These are phyloP conservation scores for Erythrocercus mccallii DNA, from an alignment of 2,113 vertebrate species.

Conservation along the genomic window DNA sequence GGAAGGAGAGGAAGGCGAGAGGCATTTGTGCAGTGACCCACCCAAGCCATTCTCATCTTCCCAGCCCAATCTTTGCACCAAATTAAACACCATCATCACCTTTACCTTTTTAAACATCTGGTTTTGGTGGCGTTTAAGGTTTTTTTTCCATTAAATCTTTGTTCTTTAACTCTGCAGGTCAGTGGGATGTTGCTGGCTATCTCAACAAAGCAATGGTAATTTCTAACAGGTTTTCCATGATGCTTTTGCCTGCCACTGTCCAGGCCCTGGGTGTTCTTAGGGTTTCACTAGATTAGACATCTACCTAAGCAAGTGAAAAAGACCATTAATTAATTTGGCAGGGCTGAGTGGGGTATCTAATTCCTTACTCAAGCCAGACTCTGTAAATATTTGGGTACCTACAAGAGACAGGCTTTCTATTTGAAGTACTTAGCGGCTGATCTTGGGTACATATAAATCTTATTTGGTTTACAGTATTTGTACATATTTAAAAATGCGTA, in stretches of 20 bases:
- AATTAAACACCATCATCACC: conserved; percentile 51
- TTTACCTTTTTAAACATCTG: neutral
- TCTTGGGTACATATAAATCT: conserved; percentile 60
- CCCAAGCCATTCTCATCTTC: conserved; percentile 34
- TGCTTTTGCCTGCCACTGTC: neutral
- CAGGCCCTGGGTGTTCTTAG: neutral
- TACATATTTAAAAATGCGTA: conserved; percentile 63
- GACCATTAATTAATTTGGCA: conserved; percentile 48
- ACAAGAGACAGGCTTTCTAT: conserved; percentile 65
- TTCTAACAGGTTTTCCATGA: neutral
- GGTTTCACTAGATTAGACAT: neutral
- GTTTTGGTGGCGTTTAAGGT: neutral
- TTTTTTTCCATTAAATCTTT: neutral
- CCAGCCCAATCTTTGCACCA: conserved; percentile 54
- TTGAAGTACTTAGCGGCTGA: conserved; percentile 71
- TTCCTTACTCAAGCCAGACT: conserved; percentile 52
- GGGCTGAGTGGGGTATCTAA: conserved; percentile 41
- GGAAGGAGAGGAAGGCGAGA: conserved; percentile 39
- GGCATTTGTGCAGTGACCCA: conserved; percentile 54
- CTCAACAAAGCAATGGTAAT: neutral
- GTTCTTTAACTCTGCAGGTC: neutral
- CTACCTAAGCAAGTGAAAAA: conserved; percentile 15
- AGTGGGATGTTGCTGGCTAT: neutral
- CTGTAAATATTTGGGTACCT: conserved; percentile 75
- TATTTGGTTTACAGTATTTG: conserved; percentile 66